Evolutionary conservation across 2,113 vertebrate genomes (phyloP).

Genomic region (Vidua chalybeata): DNA sequence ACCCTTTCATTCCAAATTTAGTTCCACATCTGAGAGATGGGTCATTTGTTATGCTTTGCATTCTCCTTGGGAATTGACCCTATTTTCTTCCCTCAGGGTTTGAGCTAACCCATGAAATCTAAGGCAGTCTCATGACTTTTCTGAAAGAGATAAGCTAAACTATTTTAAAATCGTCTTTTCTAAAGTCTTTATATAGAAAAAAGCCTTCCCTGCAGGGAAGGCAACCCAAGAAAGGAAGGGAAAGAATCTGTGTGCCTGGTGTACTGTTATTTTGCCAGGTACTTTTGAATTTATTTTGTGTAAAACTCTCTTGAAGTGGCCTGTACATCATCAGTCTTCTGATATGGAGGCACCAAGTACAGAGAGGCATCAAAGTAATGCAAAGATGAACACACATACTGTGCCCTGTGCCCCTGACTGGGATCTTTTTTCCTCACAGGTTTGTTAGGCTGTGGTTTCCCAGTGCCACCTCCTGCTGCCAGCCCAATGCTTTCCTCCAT

Average conservation of each 20-base stretch:
- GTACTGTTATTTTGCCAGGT: not conserved
- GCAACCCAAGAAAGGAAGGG: not conserved
- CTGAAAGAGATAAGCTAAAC: not conserved
- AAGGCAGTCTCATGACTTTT: not conserved
- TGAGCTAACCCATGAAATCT: not conserved
- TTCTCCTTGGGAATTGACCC: not conserved
- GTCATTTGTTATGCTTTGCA: not conserved
- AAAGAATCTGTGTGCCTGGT: not conserved
- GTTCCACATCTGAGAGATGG: not conserved
- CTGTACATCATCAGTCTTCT: not conserved
- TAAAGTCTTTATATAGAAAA: not conserved
- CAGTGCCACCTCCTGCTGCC: not conserved
- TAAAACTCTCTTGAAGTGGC: not conserved
- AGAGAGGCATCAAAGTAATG: not conserved
- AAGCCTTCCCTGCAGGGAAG: not conserved
- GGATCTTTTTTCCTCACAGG: not conserved
- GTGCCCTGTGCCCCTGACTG: not conserved
- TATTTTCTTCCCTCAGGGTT: not conserved
- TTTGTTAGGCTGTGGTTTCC: not conserved
- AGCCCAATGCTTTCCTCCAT: accelerated
- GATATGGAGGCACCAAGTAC: not conserved
- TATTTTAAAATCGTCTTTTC: not conserved
- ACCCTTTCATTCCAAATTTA: not conserved
- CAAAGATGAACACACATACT: not conserved
- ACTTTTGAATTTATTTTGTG: not conserved